These are phyloP conservation scores for Eciton burchellii DNA, from an alignment of 1,140 invertebrate species.

Conservation along the genomic window DNA sequence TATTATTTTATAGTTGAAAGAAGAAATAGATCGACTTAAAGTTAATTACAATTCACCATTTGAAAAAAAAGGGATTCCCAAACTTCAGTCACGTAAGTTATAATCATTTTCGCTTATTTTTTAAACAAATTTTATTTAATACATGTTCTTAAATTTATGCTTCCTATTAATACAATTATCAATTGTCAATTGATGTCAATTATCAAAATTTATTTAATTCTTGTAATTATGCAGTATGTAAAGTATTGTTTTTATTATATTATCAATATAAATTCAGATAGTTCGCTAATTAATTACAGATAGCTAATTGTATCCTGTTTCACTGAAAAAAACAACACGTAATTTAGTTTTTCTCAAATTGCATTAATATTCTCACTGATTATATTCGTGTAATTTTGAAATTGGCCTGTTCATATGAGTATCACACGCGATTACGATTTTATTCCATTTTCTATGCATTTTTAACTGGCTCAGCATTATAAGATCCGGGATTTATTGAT, in stretches of 20 bases:
- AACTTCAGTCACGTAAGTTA: slow-evolving; percentile 71
- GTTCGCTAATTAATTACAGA: slow-evolving; percentile 40
- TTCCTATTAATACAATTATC: slow-evolving; percentile 5
- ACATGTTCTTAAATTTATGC: neutral
- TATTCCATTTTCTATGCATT: slow-evolving; percentile 45
- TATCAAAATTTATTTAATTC: neutral
- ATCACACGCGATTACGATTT: slow-evolving; percentile 52
- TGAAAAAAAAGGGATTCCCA: slow-evolving; percentile 54
- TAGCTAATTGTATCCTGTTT: slow-evolving; percentile 47
- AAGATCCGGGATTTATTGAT: slow-evolving; percentile 75
- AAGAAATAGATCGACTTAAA: slow-evolving; percentile 78
- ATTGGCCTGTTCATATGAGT: slow-evolving; percentile 20
- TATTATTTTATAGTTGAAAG: slow-evolving; percentile 75
- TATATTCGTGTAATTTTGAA: slow-evolving; percentile 40
- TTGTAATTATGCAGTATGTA: neutral
- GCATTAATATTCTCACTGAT: slow-evolving; percentile 32
- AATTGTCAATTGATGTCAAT: slow-evolving; percentile 6
- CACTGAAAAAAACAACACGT: neutral
- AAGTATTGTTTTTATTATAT: slow-evolving; percentile 5
- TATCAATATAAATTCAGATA: neutral
- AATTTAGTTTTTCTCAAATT: slow-evolving; percentile 17
- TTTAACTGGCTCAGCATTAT: slow-evolving; percentile 57
- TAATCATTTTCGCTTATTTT: slow-evolving; percentile 25
- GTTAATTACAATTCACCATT: slow-evolving; percentile 60
- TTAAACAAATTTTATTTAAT: slow-evolving; percentile 16